Conservation (phyloP, 2,113 vertebrate genomes). For the Lasiurus borealis region DNA sequence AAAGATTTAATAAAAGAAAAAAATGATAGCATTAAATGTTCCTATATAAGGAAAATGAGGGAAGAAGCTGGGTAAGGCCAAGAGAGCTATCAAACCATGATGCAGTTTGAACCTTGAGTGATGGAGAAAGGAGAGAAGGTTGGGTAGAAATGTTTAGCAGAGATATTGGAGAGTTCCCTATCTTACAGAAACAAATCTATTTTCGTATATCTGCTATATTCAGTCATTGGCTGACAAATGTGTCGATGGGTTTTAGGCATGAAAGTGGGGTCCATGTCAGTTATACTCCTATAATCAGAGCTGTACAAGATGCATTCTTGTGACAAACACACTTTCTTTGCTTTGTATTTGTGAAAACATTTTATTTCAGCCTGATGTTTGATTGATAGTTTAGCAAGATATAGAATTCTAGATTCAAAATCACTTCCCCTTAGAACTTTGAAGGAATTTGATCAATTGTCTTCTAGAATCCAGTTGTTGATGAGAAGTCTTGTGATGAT, state of each 20-base stretch:
- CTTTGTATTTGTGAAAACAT: slow-evolving; percentile 16
- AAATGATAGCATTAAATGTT: neutral
- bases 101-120: neutral
- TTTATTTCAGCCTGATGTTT: neutral
- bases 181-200: neutral
- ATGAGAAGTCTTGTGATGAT: neutral
- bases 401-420: slow-evolving; percentile 36
- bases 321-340: neutral
- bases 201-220: neutral
- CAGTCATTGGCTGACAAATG: neutral
- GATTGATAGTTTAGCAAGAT: neutral
- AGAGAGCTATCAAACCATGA: neutral
- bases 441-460: neutral
- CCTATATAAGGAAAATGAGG: neutral
- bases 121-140: neutral
- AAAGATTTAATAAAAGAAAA: too few relatives aligned
- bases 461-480: neutral
- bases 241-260: neutral
- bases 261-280: neutral
- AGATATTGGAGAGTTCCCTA: neutral
- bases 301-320: neutral
- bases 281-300: neutral
- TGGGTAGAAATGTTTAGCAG: neutral
- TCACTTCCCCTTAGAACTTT: neutral
- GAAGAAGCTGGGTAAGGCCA: neutral